These are phyloP conservation scores for Ophiothrix spiculata DNA, from an alignment of 35 echinoderm and acorn worm species.

Conservation along the genomic window DNA sequence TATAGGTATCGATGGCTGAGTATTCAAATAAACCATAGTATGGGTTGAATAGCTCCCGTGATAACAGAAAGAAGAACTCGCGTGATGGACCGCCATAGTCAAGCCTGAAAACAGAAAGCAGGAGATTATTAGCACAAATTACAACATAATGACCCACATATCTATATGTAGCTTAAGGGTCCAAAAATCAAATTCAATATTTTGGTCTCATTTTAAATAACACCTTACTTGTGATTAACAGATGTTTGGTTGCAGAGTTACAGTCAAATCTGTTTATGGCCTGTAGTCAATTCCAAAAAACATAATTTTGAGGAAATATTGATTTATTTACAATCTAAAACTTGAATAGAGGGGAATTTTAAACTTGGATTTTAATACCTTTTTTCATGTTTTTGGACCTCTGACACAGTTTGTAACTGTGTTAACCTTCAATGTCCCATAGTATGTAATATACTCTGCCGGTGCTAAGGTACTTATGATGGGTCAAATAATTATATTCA, in stretches of 20 bases:
- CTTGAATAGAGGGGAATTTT: too few relatives aligned
- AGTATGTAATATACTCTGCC: too few relatives aligned
- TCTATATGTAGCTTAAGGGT: neutral
- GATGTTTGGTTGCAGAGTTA: neutral
- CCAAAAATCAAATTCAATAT: neutral
- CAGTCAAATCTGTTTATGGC: neutral
- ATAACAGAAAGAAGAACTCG: conserved; percentile 96
- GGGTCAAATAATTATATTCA: too few relatives aligned
- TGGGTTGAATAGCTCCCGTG: conserved; percentile 93
- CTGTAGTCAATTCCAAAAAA: neutral
- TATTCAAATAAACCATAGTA: conserved; percentile 99
- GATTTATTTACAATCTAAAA: too few relatives aligned
- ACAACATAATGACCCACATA: neutral
- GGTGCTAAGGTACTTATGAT: too few relatives aligned
- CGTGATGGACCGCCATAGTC: conserved; percentile 98
- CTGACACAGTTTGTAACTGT: too few relatives aligned
- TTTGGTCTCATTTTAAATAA: neutral
- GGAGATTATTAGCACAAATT: neutral
- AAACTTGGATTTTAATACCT: too few relatives aligned
- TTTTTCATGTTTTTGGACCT: too few relatives aligned
- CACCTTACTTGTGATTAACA: neutral
- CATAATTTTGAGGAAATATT: neutral
- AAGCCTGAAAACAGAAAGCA: conserved; percentile 58
- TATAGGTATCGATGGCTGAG: conserved; percentile 98
- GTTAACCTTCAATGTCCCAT: too few relatives aligned